A percentile compares a stretch with the other conserved stretches of the same genome.
Evolutionary conservation across 2,888 invertebrate genomes (phyloP).

Genomic region (Scaptodrosophila latifasciaeformis): DNA sequence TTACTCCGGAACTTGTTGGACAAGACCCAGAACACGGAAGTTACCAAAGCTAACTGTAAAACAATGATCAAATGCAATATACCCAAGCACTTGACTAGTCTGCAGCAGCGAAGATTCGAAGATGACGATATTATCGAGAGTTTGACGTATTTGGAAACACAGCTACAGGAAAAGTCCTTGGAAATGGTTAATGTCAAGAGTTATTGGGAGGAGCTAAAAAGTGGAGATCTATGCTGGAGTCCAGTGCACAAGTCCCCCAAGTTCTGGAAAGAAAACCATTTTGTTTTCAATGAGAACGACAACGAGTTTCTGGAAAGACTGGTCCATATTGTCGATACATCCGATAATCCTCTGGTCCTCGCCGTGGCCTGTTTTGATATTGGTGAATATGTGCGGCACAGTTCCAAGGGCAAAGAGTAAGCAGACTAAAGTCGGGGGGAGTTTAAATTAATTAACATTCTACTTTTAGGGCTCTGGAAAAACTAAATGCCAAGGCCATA

Average conservation of each 20-base stretch:
- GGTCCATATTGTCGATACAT: constrained; percentile 93
- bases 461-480: constrained; percentile 87
- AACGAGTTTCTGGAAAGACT: constrained; percentile 97
- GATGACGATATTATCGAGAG: constrained; percentile 98
- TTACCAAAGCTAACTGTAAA: constrained; percentile 97
- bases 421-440: constrained; percentile 60
- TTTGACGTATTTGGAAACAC: constrained; percentile 94
- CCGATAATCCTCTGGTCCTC: constrained; percentile 93
- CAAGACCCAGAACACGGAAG: constrained; percentile 93
- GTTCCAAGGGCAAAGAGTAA: constrained; percentile 98
- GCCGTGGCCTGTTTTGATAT: constrained; percentile 99
- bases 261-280: constrained; percentile 99
- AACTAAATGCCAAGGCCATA: constrained; percentile 97
- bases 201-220: constrained; percentile 96
- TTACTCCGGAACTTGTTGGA: constrained; percentile 98
- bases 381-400: constrained; percentile 99
- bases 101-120: constrained; percentile 97
- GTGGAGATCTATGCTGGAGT: constrained; percentile 94
- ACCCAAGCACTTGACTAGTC: constrained; percentile 93
- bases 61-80: constrained; percentile 99
- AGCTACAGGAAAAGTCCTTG: constrained; percentile 94
- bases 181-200: constrained; percentile 99
- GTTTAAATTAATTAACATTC: not conserved
- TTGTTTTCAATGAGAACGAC: constrained; percentile 96
- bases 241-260: constrained; percentile 99